Evolutionary conservation across 2,113 vertebrate species (phyloP), one percentile per base, ranked within the genome.

Genomic region (Lepus europaeus): DNA sequence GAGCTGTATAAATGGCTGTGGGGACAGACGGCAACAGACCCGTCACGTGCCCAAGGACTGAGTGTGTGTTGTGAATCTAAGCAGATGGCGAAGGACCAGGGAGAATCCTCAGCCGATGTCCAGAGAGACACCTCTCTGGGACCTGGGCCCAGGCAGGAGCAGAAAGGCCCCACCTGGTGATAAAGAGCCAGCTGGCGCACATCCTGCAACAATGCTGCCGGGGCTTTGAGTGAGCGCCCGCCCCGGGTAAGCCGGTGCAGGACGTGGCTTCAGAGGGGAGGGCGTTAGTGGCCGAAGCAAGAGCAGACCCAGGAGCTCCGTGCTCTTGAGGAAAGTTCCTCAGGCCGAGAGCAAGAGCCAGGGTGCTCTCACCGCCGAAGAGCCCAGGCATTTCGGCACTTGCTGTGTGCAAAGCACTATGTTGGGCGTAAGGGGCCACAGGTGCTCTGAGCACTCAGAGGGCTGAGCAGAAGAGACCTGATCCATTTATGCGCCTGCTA

Each of bases 61-160:
- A 94, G 87, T 96, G 51, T 96, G 73, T 96, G 84, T 64, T 20
- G 49, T 94, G 84, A 91, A 96, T 97, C 69, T 36, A 74, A 95
- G 82, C 76, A 51, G 83, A 91, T 10, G 4, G 25, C 39, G 72
- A 93, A 68, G 88, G 85, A 81, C 64, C 87, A 96, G 68, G 39
- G 77, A 89, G 84, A 96, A 49, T 16, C 12, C 29, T 2, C 2
- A 33, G 68, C 80, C 14, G 0, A 80, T 82, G 72, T 36, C 59
- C 31, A 49, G 56, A 31, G 72, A 45, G 56, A 59, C 56, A 56
- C n/a, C 76, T 61, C n/a, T n/a, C 61, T 59, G 56, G 31, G 66
- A 66, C 69, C 9, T 23, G 86, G 76, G 45, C 22, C 51, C 51
- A 29, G n/a, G 68, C 36, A 6, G 72, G n/a, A 72, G 29, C 3